Evolutionary conservation across 2,888 invertebrate genomes (phyloP).

Genomic region (Sicus ferrugineus): DNA sequence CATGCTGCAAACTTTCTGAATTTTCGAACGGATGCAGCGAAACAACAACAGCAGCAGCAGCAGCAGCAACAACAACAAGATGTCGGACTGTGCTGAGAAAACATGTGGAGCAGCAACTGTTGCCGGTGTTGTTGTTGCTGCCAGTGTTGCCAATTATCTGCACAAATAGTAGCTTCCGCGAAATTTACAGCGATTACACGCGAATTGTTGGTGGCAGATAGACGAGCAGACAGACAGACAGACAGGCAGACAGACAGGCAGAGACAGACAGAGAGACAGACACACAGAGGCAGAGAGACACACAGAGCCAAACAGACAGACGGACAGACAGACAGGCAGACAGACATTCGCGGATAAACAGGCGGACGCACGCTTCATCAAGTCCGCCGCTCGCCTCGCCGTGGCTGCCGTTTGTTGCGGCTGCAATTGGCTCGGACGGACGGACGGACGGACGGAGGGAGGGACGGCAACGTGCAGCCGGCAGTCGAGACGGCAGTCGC

Average conservation of each 20-base stretch:
- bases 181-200: constrained; percentile 35
- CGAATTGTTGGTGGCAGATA: constrained; percentile 20
- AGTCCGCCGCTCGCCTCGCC: constrained; percentile 38
- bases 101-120: constrained; percentile 23
- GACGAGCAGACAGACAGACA: constrained; percentile 13
- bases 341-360: constrained; percentile 9
- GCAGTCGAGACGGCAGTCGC: neutral
- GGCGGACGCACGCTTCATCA: constrained; percentile 3
- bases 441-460: neutral
- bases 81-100: constrained; percentile 15
- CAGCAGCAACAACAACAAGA: neutral
- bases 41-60: constrained; percentile 19
- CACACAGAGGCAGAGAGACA: constrained; percentile 4
- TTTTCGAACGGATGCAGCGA: too few species aligned
- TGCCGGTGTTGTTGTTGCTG: neutral
- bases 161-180: constrained; percentile 46
- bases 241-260: neutral
- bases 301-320: constrained; percentile 4
- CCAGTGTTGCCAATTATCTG: constrained; percentile 42
- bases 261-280: constrained; percentile 14
- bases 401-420: constrained; percentile 16
- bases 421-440: neutral
- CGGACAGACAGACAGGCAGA: neutral
- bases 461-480: neutral
- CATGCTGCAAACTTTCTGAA: constrained; percentile 14